phyloP scores from a whole-genome alignment of 1,140 invertebrate genomes.

The Neodiprion pinetum region DNA sequence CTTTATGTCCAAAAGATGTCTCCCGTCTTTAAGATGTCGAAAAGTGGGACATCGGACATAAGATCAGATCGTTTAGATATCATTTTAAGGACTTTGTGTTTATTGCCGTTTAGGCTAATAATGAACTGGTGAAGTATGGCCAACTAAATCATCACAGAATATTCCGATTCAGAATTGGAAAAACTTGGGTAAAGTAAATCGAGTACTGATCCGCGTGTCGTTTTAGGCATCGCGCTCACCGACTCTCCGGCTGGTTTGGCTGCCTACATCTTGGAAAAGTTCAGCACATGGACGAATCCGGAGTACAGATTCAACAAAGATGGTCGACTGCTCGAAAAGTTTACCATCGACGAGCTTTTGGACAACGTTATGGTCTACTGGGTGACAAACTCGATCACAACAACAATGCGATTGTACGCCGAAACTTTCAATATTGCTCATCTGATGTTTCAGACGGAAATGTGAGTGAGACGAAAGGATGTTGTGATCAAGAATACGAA shows the following conservation, averaged over 20 bases:
- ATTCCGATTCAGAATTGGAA: slow-evolving; percentile 16
- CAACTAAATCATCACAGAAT: not conserved
- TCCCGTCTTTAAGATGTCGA: slow-evolving; percentile 7
- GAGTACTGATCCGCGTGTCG: not conserved
- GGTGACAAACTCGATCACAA: slow-evolving; percentile 77
- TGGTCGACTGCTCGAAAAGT: slow-evolving; percentile 75
- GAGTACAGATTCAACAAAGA: slow-evolving; percentile 66
- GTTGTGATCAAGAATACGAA: not conserved
- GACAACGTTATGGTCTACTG: slow-evolving; percentile 93
- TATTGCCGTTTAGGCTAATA: not conserved
- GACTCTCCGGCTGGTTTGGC: slow-evolving; percentile 79
- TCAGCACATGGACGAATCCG: slow-evolving; percentile 77
- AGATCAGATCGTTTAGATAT: slow-evolving; percentile 12
- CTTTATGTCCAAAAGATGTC: not conserved
- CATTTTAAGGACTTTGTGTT: too few relatives aligned
- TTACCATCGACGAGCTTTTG: slow-evolving; percentile 76
- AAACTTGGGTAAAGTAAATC: not conserved
- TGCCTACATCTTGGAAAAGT: slow-evolving; percentile 87
- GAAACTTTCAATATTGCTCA: slow-evolving; percentile 65
- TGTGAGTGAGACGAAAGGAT: slow-evolving; percentile 46
- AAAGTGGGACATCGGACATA: slow-evolving; percentile 14
- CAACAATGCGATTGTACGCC: slow-evolving; percentile 78
- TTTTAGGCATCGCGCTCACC: slow-evolving; percentile 66
- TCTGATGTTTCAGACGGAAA: slow-evolving; percentile 56
- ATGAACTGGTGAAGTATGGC: not conserved